Conservation (phyloP, 92 coral and sea anemone species). For the Palythoa grandis region DNA sequence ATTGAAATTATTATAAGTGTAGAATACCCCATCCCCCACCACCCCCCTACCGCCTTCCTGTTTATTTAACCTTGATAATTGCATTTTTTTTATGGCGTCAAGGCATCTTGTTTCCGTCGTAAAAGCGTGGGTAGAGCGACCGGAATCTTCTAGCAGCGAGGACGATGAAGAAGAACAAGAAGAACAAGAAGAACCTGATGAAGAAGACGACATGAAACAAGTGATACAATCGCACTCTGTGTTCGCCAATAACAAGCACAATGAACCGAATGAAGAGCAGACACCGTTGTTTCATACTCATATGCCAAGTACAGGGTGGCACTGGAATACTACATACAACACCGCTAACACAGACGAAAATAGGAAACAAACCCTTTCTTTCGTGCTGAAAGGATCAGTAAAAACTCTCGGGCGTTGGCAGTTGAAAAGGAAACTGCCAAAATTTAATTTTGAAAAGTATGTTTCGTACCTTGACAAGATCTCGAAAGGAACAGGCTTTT, state of each 20-base stretch:
- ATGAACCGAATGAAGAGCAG: neutral
- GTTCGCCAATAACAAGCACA: neutral
- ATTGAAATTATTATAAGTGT: too few relatives aligned
- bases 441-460: slow-evolving; percentile 81
- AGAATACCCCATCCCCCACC: too few relatives aligned
- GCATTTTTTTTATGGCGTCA: neutral
- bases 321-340: slow-evolving; percentile 50
- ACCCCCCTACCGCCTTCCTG: too few relatives aligned
- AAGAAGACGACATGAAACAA: neutral
- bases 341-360: neutral
- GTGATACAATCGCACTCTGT: neutral
- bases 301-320: neutral
- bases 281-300: slow-evolving; percentile 10
- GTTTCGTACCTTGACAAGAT: slow-evolving; percentile 77
- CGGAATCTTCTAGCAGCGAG: slow-evolving; percentile 73
- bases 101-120: slow-evolving; percentile 82
- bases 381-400: slow-evolving; percentile 58
- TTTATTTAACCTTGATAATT: neutral
- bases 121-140: slow-evolving; percentile 89
- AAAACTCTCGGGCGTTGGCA: slow-evolving; percentile 71
- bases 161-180: slow-evolving; percentile 38
- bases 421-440: slow-evolving; percentile 43
- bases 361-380: slow-evolving; percentile 34
- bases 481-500: slow-evolving; percentile 73
- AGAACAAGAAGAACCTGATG: neutral